phyloP scores from a whole-genome alignment of 2,113 vertebrate species.

The Corythornis madagascariensis region DNA sequence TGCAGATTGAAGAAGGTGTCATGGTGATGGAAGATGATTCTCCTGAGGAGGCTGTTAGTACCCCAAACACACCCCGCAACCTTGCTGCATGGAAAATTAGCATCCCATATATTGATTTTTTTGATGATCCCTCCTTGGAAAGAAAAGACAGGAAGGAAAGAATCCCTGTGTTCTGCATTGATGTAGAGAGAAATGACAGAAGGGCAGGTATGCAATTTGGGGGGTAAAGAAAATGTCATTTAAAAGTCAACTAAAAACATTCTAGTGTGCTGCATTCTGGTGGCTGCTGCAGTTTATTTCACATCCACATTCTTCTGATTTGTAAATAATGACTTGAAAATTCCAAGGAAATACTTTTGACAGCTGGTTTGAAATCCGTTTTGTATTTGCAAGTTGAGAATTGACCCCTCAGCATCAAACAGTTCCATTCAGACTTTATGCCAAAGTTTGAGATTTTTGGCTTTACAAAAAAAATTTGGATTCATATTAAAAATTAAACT shows the following conservation, averaged over 20 bases:
- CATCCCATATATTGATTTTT: conserved; percentile 91
- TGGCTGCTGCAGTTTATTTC: not conserved
- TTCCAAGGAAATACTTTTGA: not conserved
- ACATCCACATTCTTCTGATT: not conserved
- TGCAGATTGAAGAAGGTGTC: conserved; percentile 93
- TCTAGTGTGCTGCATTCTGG: not conserved
- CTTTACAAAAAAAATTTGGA: not conserved
- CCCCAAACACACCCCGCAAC: conserved; percentile 84
- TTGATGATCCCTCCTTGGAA: conserved; percentile 82
- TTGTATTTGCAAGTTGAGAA: not conserved
- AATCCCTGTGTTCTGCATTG: conserved; percentile 93
- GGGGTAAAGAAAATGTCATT: not conserved
- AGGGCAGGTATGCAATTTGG: conserved; percentile 77
- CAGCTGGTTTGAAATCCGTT: not conserved
- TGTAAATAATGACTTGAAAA: not conserved
- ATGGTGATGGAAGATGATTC: conserved; percentile 93
- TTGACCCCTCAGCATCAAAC: not conserved
- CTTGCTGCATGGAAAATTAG: conserved; percentile 89
- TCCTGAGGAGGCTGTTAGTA: conserved; percentile 78
- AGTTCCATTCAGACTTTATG: not conserved
- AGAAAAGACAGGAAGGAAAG: conserved; percentile 87
- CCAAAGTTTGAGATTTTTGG: not conserved
- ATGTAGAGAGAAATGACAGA: conserved; percentile 91
- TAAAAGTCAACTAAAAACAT: not conserved
- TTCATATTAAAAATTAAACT: not conserved